Percentiles rank a stretch among this genome's conserved stretches.
phyloP scores from a whole-genome alignment of 37 sponge, comb jelly and placozoan genomes.

The Crambe crambe region DNA sequence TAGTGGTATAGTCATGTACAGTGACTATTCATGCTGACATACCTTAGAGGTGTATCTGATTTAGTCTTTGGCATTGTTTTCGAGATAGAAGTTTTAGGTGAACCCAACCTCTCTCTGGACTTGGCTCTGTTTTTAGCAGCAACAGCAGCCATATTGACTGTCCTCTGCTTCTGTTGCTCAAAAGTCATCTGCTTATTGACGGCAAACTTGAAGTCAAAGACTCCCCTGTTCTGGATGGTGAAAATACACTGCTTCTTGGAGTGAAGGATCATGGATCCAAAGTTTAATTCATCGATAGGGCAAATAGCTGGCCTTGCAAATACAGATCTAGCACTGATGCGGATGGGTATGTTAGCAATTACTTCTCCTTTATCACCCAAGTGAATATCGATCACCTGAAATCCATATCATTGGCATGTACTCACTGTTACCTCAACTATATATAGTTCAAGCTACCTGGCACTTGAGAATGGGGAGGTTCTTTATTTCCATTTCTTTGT shows the following conservation, averaged over 20 bases:
- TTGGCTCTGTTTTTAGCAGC: conserved; percentile 16
- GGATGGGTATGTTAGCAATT: conserved; percentile 94
- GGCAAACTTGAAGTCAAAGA: conserved; percentile 97
- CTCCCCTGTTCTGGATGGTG: conserved; percentile 90
- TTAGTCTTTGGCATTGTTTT: background rate
- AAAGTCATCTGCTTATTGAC: conserved; percentile 64
- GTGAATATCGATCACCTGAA: conserved; percentile 87
- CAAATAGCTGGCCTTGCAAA: conserved; percentile 79
- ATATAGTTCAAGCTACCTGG: conserved; percentile 33
- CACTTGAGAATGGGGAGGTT: conserved; percentile 89
- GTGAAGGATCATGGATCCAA: conserved; percentile 84
- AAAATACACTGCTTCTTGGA: conserved; percentile 62
- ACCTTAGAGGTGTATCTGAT: background rate
- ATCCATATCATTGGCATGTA: too few species aligned
- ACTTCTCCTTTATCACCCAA: conserved; percentile 88
- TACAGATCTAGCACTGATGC: conserved; percentile 83
- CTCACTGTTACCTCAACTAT: background rate
- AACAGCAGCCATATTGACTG: conserved; percentile 17
- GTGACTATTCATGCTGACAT: background rate
- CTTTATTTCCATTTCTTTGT: conserved; percentile 78
- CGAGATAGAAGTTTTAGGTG: background rate
- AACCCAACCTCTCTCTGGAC: conserved; percentile 25
- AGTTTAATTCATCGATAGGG: conserved; percentile 90
- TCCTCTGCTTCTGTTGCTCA: conserved; percentile 34
- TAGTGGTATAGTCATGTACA: background rate